phyloP scores from a whole-genome alignment of 2,113 vertebrate genomes.

The Polypterus senegalus region DNA sequence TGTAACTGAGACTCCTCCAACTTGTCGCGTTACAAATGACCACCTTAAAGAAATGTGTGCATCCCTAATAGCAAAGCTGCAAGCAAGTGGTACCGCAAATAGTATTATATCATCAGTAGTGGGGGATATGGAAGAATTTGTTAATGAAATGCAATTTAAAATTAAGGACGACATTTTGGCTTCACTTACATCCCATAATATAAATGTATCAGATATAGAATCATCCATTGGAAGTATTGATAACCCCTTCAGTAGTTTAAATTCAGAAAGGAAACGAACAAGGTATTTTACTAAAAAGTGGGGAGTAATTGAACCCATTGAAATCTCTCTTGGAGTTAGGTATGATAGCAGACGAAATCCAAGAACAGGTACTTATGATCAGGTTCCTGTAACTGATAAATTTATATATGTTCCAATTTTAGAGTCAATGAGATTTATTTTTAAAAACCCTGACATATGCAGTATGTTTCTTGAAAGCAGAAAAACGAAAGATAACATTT shows the following conservation, averaged over 20 bases:
- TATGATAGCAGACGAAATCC: conserved; percentile 16
- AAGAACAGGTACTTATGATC: conserved; percentile 14
- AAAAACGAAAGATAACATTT: conserved; percentile 6
- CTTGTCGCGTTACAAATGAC: too few species aligned
- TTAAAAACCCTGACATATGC: conserved; percentile 12
- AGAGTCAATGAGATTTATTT: conserved; percentile 16
- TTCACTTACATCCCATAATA: conserved; percentile 14
- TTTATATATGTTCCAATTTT: conserved; percentile 17
- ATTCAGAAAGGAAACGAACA: conserved; percentile 20
- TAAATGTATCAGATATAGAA: conserved; percentile 7
- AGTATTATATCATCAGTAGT: conserved; percentile 11
- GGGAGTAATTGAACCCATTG: conserved; percentile 5
- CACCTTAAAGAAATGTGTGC: too few species aligned
- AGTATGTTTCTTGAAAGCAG: conserved; percentile 5
- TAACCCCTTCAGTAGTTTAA: conserved; percentile 20
- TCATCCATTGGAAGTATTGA: conserved; percentile 20
- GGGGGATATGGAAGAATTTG: conserved; percentile 16
- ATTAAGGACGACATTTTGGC: conserved; percentile 17
- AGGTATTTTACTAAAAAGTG: too few species aligned
- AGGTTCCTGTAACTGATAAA: conserved; percentile 19
- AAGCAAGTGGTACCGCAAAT: conserved; percentile 16
- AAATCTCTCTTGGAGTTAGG: conserved; percentile 15
- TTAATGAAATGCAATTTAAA: conserved; percentile 15
- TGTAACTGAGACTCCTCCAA: too few species aligned
- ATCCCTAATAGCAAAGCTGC: too few species aligned